phyloP scores from a whole-genome alignment of 2,797 vertebrate genomes.

The Channa striata region DNA sequence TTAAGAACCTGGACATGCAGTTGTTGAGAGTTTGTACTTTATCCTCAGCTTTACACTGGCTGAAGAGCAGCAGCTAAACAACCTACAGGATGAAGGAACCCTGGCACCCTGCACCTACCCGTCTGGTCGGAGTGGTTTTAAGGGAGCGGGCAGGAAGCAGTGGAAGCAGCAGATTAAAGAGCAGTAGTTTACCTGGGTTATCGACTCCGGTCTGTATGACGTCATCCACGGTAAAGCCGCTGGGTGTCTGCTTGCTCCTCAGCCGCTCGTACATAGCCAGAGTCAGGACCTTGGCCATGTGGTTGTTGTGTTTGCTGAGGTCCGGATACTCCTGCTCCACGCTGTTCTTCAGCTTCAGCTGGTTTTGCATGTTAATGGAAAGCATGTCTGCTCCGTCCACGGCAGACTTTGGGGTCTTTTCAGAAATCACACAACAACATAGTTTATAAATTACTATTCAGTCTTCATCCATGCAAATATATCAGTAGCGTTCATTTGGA shows the following conservation, averaged over 20 bases:
- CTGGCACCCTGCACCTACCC: too few relatives aligned
- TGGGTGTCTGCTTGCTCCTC: conserved; percentile 76
- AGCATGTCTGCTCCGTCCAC: conserved; percentile 89
- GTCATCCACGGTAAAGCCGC: conserved; percentile 79
- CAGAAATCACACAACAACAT: too few relatives aligned
- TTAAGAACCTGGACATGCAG: conserved; percentile 82
- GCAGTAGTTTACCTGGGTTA: conserved; percentile 77
- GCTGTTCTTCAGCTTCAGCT: conserved; percentile 87
- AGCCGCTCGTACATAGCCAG: conserved; percentile 82
- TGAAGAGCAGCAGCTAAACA: too few relatives aligned
- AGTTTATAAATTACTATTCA: too few relatives aligned
- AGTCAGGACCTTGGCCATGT: conserved; percentile 81
- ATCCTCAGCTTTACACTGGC: too few relatives aligned
- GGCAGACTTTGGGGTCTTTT: conserved; percentile 35
- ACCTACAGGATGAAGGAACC: too few relatives aligned
- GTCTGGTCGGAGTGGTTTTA: too few relatives aligned
- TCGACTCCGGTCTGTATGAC: conserved; percentile 89
- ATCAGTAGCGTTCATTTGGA: too few relatives aligned
- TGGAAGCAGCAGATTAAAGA: too few relatives aligned
- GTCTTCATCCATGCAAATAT: too few relatives aligned
- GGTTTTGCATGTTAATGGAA: conserved; percentile 96
- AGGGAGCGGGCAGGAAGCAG: too few relatives aligned
- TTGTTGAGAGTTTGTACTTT: conserved; percentile 82
- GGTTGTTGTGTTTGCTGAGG: conserved; percentile 89
- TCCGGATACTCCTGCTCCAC: conserved; percentile 91